phyloP scores from a whole-genome alignment of 2,113 vertebrate genomes.

The Deroptyus accipitrinus region DNA sequence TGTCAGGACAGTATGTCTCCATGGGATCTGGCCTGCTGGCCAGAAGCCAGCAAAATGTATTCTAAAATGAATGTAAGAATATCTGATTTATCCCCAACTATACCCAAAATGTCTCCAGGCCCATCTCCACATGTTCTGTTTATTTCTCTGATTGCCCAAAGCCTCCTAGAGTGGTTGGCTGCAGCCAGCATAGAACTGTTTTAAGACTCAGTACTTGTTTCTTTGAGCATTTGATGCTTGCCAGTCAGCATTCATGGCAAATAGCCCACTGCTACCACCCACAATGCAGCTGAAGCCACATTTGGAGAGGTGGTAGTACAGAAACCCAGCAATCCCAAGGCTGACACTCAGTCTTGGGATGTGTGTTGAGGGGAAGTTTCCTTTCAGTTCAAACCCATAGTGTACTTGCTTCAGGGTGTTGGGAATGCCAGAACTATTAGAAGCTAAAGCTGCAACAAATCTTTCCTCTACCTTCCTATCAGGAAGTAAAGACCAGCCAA shows the following conservation, averaged over 20 bases:
- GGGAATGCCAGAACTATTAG: not conserved
- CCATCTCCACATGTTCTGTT: not conserved
- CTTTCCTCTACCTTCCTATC: not conserved
- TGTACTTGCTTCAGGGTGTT: fast-evolving
- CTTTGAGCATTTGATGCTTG: not conserved
- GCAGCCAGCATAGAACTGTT: not conserved
- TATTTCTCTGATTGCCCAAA: not conserved
- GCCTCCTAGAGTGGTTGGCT: not conserved
- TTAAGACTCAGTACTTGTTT: not conserved
- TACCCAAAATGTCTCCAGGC: not conserved
- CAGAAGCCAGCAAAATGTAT: not conserved
- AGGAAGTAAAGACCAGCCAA: not conserved
- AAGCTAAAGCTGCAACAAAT: not conserved
- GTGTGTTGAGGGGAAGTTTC: not conserved
- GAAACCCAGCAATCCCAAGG: not conserved
- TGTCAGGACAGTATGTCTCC: not conserved
- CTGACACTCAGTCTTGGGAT: not conserved
- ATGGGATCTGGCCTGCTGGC: not conserved
- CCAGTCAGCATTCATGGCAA: not conserved
- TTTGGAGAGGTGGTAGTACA: not conserved
- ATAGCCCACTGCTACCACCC: not conserved
- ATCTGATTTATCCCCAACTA: not conserved
- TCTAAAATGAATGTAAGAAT: not conserved
- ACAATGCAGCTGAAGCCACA: not conserved
- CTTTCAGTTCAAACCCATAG: not conserved